Conservation (phyloP, 1,140 invertebrate genomes). For the Antheraea mylitta region DNA sequence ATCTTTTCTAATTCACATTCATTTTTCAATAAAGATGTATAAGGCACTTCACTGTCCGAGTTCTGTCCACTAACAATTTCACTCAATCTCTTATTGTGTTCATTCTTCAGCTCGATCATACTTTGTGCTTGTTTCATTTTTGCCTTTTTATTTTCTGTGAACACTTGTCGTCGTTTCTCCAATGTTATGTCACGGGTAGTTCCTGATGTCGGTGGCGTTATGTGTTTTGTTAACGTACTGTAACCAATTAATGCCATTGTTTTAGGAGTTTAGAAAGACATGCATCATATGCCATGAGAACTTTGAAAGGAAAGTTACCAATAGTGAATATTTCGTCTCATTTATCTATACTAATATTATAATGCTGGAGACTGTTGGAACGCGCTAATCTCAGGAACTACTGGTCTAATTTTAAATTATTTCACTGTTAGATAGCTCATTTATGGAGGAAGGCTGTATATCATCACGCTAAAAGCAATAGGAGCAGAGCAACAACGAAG, state of each 20-base stretch:
- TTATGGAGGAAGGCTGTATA: too few relatives aligned
- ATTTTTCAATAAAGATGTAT: conserved; percentile 64
- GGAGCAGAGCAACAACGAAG: too few relatives aligned
- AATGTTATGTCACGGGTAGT: conserved; percentile 41
- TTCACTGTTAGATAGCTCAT: too few relatives aligned
- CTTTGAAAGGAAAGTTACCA: too few relatives aligned
- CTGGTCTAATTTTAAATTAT: too few relatives aligned
- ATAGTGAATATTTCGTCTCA: too few relatives aligned
- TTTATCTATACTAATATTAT: too few relatives aligned
- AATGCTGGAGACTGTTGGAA: too few relatives aligned
- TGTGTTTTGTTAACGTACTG: conserved; percentile 75
- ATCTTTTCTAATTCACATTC: conserved; percentile 55
- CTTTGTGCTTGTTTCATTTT: conserved; percentile 70
- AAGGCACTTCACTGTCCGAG: conserved; percentile 70
- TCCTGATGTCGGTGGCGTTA: conserved; percentile 70
- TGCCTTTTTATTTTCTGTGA: conserved; percentile 58
- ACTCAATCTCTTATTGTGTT: conserved; percentile 50
- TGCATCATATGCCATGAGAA: too few relatives aligned
- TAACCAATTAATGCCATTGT: conserved; percentile 21
- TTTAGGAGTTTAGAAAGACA: too few relatives aligned
- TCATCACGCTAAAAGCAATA: too few relatives aligned
- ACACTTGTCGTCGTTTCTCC: conserved; percentile 51
- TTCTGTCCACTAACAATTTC: conserved; percentile 50
- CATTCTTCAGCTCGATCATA: conserved; percentile 59
- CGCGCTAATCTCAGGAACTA: too few relatives aligned